Conservation (phyloP, 2,797 vertebrate species). For the Prunella strophiata region DNA sequence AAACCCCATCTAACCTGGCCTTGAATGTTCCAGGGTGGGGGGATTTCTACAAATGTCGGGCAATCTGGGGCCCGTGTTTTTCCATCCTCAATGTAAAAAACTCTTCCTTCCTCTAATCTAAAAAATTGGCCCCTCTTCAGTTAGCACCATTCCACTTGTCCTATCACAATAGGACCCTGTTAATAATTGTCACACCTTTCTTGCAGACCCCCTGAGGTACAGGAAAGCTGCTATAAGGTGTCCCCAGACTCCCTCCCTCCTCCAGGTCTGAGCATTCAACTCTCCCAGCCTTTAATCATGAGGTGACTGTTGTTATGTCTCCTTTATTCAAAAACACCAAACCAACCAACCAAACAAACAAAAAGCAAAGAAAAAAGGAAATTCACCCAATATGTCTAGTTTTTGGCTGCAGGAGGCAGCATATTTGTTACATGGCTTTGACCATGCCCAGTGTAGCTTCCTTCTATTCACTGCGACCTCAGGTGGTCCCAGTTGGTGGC, state of each 20-base stretch:
- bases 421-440: neutral
- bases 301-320: neutral
- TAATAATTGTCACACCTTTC: neutral
- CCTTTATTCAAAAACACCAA: neutral
- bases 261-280: neutral
- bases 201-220: too few species aligned
- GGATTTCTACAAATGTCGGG: rapidly evolving
- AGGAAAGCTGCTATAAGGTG: neutral
- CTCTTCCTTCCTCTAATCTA: neutral
- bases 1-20: neutral
- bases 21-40: neutral
- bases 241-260: neutral
- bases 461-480: neutral
- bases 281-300: neutral
- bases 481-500: neutral
- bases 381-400: neutral
- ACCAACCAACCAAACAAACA: neutral
- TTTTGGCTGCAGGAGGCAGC: neutral
- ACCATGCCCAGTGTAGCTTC: rapidly evolving
- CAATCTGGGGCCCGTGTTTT: neutral
- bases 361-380: neutral
- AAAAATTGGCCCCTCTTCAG: neutral
- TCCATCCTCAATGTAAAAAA: neutral
- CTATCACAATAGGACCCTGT: neutral
- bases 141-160: neutral